Conservation (phyloP, 1,140 invertebrate genomes). For the Tetragonula clypearis region DNA sequence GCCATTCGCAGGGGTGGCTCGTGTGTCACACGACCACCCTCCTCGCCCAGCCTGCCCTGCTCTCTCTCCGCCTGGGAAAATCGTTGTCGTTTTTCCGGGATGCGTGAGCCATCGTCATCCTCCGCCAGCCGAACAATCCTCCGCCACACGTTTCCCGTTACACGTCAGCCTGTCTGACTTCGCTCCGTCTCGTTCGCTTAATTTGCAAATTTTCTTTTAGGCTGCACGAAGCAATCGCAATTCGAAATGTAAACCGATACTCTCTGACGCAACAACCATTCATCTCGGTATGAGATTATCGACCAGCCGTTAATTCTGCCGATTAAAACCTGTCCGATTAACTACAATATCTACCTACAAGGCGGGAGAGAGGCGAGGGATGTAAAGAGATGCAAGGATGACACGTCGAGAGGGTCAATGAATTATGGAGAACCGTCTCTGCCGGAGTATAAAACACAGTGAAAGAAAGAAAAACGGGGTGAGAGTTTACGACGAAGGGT, state of each 20-base stretch:
- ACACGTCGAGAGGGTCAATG: background rate
- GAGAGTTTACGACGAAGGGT: background rate
- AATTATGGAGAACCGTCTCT: background rate
- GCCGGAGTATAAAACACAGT: too few species aligned
- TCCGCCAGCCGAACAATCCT: constrained; percentile 4
- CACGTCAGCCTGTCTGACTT: background rate
- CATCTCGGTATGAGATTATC: too few species aligned
- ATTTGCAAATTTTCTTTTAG: background rate
- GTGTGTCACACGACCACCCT: constrained; percentile 68
- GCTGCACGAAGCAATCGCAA: background rate
- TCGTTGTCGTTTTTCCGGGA: constrained; percentile 45
- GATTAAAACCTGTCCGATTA: too few species aligned
- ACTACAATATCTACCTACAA: background rate
- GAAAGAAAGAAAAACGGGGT: too few species aligned
- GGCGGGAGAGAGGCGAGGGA: background rate
- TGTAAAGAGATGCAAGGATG: background rate
- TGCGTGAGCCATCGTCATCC: constrained; percentile 37
- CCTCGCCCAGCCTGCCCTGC: constrained; percentile 27
- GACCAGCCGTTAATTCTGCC: too few species aligned
- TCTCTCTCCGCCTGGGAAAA: constrained; percentile 25
- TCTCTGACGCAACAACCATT: too few species aligned
- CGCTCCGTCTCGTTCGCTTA: background rate
- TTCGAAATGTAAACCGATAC: too few species aligned
- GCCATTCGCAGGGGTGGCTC: constrained; percentile 78
- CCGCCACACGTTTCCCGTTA: background rate